Conservation (phyloP, 1,140 invertebrate genomes). For the Episyrphus balteatus region DNA sequence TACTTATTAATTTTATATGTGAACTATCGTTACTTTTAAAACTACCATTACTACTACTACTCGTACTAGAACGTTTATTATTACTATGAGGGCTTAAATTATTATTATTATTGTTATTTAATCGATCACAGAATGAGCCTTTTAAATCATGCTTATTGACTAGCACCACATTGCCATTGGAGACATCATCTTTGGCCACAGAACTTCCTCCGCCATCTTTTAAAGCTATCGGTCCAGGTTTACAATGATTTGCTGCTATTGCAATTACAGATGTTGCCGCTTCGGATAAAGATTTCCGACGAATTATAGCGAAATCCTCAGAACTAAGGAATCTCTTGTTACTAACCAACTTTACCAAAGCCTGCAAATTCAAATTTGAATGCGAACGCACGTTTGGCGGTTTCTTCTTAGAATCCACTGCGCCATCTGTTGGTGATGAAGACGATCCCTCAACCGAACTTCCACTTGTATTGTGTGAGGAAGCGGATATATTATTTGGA, state of each 20-base stretch:
- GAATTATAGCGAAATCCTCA: conserved; percentile 18
- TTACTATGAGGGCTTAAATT: conserved; percentile 7
- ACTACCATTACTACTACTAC: conserved; percentile 12
- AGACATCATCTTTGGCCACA: conserved; percentile 10
- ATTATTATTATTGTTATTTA: conserved; percentile 10
- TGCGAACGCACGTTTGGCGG: conserved; percentile 8
- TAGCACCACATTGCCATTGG: conserved; percentile 16
- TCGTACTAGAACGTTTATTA: conserved; percentile 8
- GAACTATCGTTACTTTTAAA: conserved; percentile 1
- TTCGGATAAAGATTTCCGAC: conserved; percentile 15
- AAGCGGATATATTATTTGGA: not conserved
- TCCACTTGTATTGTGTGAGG: not conserved
- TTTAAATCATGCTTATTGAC: conserved; percentile 13
- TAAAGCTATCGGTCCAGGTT: conserved; percentile 12
- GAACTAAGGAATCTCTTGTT: conserved; percentile 18
- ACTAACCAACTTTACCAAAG: conserved; percentile 18
- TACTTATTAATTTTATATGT: too few species aligned
- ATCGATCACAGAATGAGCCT: conserved; percentile 10
- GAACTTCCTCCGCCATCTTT: conserved; percentile 10
- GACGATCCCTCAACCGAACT: not conserved
- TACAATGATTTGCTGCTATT: conserved; percentile 6
- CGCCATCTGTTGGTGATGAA: not conserved
- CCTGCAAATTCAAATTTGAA: conserved; percentile 18
- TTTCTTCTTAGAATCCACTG: conserved; percentile 1
- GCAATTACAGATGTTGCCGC: conserved; percentile 9